Percentiles rank a stretch among this genome's conserved stretches.
Conservation (phyloP, 2,888 invertebrate species). For the Chrysolina americana region DNA sequence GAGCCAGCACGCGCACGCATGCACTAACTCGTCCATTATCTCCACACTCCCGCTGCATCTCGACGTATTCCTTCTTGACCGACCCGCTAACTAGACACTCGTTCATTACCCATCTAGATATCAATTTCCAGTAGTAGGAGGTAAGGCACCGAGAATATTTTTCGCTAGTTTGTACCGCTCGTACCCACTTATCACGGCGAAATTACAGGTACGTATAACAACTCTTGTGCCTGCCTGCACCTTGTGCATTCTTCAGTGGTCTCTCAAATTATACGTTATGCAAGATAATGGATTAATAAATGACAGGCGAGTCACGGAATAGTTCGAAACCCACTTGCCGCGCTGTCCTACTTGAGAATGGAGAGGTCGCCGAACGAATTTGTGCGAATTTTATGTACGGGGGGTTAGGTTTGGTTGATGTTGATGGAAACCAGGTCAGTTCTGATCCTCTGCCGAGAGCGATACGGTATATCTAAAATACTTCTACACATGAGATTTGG, state of each 20-base stretch:
- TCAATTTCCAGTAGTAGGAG: slow-evolving; percentile 19
- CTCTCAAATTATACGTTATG: slow-evolving; percentile 49
- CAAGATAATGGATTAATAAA: slow-evolving; percentile 57
- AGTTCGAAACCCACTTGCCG: slow-evolving; percentile 45
- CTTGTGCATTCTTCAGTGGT: slow-evolving; percentile 45
- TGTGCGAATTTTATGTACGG: background rate
- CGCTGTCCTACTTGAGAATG: slow-evolving; percentile 18
- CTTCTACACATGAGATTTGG: no score
- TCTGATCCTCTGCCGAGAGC: no score
- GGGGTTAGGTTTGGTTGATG: no score
- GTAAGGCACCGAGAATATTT: background rate
- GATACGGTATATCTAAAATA: no score
- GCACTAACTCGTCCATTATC: no score
- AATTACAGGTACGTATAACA: slow-evolving; percentile 21
- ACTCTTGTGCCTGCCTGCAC: slow-evolving; percentile 38
- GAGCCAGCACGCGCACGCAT: no score
- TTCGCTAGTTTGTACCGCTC: slow-evolving; percentile 8
- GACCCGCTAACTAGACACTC: background rate
- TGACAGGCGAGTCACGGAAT: slow-evolving; percentile 54
- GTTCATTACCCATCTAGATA: slow-evolving; percentile 12
- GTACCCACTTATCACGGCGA: slow-evolving; percentile 8
- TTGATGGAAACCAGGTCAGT: no score
- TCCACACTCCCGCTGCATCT: no score
- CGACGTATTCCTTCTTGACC: background rate
- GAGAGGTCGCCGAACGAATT: slow-evolving; percentile 2